Evolutionary conservation across 2,888 invertebrate species (phyloP), one percentile per base, ranked within the genome.

Genomic region (Helobdella robusta): DNA sequence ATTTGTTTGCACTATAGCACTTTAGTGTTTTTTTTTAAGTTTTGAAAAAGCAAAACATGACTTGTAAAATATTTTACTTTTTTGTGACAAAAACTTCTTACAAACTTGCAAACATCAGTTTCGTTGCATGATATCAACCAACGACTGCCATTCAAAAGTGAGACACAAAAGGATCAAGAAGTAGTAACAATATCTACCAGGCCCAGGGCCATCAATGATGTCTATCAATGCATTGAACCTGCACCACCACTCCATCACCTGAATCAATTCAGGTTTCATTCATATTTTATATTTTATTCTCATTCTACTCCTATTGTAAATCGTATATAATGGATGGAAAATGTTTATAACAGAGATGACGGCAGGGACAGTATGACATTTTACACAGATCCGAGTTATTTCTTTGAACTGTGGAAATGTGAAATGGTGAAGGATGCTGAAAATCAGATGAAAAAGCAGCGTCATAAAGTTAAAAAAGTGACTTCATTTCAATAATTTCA

Each of bases 341-440:
- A 15, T 40, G 11, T 23, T 48, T 8, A 48, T 40, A 40, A 32
- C 73, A 85, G 95, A 69, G 94, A 95, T 78, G 95, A 97, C 79
- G 93, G 93, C n/a, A 88, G 93, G 73, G 91, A 92, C 78, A 97
- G 97, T 61, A 84, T 98, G 73, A 95, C 95, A 82, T 95, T 95
- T 83, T 99, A 98, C 81, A 98, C 98, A 0, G 97, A 98, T 83
- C 95, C 98, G 0, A 91, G 91, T 74, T 98, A 97, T 84, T 98
- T 98, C 88, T 97, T 99, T 82, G 95, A 98, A 79, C 82, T 98
- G 69, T 99, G 98, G 98, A 86, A 91, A 70, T 87, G 92, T 75
- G 94, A 98, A 81, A 97, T 98, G 89, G 50, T 50, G 20, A 93
- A 93, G 78, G 94, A 94, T 76, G 92, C 93, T 0, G 92, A 72